phyloP scores from a whole-genome alignment of 2,797 vertebrate species.

The Botia almorhae region DNA sequence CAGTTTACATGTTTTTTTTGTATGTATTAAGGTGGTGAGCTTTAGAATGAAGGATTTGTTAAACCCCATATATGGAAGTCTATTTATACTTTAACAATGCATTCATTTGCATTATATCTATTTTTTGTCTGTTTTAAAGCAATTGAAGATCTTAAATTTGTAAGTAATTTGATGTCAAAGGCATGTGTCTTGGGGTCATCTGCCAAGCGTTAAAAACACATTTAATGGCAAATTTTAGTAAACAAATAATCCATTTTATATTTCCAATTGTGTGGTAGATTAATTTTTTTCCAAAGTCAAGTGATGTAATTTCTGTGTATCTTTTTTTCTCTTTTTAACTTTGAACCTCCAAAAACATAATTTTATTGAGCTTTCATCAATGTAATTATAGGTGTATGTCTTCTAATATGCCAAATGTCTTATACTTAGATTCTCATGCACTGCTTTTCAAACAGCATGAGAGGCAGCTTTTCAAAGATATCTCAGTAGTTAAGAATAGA shows the following conservation, averaged over 20 bases:
- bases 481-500: constrained; percentile 9
- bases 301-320: constrained; percentile 51
- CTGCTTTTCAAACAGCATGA: constrained; percentile 85
- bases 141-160: background rate
- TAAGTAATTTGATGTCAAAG: background rate
- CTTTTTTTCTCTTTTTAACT: constrained; percentile 56
- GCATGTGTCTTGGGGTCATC: background rate
- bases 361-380: constrained; percentile 90
- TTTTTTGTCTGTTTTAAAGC: background rate
- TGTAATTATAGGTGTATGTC: constrained; percentile 73
- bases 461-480: constrained; percentile 82
- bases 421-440: constrained; percentile 86
- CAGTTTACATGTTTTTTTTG: constrained; percentile 63
- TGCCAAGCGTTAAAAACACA: constrained; percentile 35
- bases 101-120: background rate
- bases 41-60: constrained; percentile 52
- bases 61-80: constrained; percentile 36
- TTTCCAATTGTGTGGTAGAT: background rate
- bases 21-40: constrained; percentile 44
- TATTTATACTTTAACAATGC: constrained; percentile 7
- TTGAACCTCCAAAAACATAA: constrained; percentile 83
- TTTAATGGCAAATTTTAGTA: constrained; percentile 26
- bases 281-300: background rate
- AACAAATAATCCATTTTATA: background rate
- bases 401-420: constrained; percentile 90